A percentile compares a stretch with the other conserved stretches of the same genome.
Evolutionary conservation across 2,113 vertebrate genomes (phyloP).

Genomic region (Oenanthe oenanthe): DNA sequence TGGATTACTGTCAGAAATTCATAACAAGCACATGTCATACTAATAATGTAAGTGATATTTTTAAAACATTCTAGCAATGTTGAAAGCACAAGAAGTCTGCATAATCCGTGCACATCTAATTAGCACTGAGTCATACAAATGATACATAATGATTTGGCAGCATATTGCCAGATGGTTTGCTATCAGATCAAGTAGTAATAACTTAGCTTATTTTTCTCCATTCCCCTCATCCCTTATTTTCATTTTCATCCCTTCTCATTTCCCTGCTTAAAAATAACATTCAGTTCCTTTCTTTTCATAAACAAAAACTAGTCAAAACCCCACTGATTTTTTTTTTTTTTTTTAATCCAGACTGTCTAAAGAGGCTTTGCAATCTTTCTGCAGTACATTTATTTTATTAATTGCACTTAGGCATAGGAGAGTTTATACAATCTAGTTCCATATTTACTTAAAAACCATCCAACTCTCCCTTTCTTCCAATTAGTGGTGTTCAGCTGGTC

Average conservation of each 20-base stretch:
- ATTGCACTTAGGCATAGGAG: neutral
- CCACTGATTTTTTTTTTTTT: neutral
- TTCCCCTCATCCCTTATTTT: neutral
- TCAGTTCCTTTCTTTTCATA: neutral
- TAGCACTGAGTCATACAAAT: constrained; percentile 55
- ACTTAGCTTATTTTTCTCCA: neutral
- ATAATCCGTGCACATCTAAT: constrained; percentile 7
- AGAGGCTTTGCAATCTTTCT: neutral
- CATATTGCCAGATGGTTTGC: constrained; percentile 34
- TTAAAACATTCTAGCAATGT: constrained; percentile 31
- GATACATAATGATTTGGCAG: constrained; percentile 32
- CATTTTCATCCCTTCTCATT: neutral
- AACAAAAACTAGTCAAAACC: neutral
- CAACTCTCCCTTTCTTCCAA: neutral
- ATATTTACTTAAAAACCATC: neutral
- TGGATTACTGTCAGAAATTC: constrained; percentile 41
- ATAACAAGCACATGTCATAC: constrained; percentile 26
- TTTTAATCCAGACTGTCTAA: neutral
- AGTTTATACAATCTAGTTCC: neutral
- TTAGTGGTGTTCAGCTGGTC: neutral
- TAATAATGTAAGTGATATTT: constrained; percentile 51
- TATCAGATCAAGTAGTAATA: constrained; percentile 29
- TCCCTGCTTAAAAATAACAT: neutral
- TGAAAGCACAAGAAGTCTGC: constrained; percentile 18
- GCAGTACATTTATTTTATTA: neutral